A percentile compares a stretch with the other conserved stretches of the same genome.
phyloP scores from a whole-genome alignment of 2,797 vertebrate species.

The Nothura maculosa region DNA sequence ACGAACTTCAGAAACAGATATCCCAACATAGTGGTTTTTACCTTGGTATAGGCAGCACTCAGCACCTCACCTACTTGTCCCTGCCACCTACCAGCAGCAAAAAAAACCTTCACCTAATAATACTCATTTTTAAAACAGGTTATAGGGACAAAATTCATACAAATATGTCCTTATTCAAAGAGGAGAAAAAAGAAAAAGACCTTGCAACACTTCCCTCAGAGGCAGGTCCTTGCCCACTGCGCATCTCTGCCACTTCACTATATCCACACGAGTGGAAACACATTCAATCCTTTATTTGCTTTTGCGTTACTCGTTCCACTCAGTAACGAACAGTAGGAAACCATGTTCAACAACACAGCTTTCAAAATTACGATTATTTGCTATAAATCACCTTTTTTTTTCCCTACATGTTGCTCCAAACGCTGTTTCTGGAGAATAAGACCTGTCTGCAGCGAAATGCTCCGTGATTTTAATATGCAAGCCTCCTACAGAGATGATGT shows the following conservation, averaged over 20 bases:
- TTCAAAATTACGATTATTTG: constrained; percentile 71
- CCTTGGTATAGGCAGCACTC: not conserved
- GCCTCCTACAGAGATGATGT: constrained; percentile 85
- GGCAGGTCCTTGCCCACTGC: no score
- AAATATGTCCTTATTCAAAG: not conserved
- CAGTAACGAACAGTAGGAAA: constrained; percentile 67
- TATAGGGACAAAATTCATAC: not conserved
- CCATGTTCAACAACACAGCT: constrained; percentile 52
- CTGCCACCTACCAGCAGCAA: not conserved
- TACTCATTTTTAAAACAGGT: not conserved
- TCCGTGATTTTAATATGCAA: constrained; percentile 83
- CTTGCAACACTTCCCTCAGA: not conserved
- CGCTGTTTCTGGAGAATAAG: constrained; percentile 71
- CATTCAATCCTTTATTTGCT: constrained; percentile 12
- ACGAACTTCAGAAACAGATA: not conserved
- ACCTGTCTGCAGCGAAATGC: constrained; percentile 72
- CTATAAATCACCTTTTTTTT: constrained; percentile 76
- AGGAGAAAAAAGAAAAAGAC: not conserved
- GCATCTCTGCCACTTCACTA: not conserved
- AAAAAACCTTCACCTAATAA: not conserved
- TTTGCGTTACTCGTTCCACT: constrained; percentile 38
- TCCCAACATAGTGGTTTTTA: not conserved
- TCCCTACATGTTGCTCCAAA: constrained; percentile 72
- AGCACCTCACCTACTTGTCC: not conserved
- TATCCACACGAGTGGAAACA: not conserved